Evolutionary conservation across 92 coral and sea anemone genomes (phyloP).

Genomic region (Heliopora coerulea): DNA sequence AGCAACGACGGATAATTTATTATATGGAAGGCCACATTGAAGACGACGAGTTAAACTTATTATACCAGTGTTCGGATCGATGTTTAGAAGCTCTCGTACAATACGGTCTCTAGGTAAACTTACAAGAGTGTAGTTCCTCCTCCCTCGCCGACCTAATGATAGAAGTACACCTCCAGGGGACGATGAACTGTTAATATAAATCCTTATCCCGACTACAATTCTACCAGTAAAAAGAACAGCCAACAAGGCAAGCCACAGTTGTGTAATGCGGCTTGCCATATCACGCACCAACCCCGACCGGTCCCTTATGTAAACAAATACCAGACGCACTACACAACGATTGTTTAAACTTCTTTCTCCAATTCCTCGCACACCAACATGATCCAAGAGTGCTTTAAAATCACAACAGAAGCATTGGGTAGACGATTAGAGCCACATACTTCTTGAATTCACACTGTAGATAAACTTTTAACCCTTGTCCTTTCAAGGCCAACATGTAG

Average conservation of each 20-base stretch:
- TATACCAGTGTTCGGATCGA: conserved; percentile 68
- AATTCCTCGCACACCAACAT: neutral
- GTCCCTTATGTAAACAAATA: conserved; percentile 29
- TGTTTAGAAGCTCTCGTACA: conserved; percentile 20
- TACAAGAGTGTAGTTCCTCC: conserved; percentile 27
- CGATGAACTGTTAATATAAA: conserved; percentile 4
- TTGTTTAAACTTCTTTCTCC: neutral
- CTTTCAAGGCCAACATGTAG: neutral
- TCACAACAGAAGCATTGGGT: conserved; percentile 1
- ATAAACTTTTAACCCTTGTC: conserved; percentile 41
- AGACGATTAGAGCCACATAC: neutral
- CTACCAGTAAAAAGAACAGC: conserved; percentile 30
- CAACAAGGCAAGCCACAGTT: conserved; percentile 5
- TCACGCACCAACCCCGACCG: neutral
- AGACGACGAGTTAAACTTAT: conserved; percentile 63
- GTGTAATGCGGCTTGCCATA: conserved; percentile 15
- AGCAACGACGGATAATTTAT: conserved; percentile 56
- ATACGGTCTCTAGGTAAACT: conserved; percentile 5
- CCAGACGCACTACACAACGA: conserved; percentile 18
- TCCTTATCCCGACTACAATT: conserved; percentile 21
- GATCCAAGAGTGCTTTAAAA: neutral
- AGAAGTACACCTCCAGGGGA: neutral
- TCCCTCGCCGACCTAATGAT: conserved; percentile 5
- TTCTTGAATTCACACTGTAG: neutral
- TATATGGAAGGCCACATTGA: conserved; percentile 57